phyloP scores from a whole-genome alignment of 2,797 vertebrate species.

The Gambelia wislizenii region DNA sequence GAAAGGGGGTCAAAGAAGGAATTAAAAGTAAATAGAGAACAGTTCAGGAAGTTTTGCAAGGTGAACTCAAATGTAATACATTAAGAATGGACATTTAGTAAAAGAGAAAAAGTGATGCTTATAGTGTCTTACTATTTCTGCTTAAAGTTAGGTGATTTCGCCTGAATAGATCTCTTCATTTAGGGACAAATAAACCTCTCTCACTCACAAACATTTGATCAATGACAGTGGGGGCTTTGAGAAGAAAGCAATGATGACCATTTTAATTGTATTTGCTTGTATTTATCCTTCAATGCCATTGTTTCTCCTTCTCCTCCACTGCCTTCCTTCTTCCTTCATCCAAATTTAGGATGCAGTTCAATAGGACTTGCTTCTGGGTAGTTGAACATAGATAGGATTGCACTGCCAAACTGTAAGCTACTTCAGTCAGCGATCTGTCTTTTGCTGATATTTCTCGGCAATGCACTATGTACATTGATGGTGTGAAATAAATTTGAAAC shows the following conservation, averaged over 20 bases:
- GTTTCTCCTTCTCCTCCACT: neutral
- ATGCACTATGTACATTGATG: neutral
- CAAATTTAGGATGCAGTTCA: neutral
- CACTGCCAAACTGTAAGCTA: neutral
- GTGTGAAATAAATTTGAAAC: neutral
- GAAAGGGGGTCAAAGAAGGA: neutral
- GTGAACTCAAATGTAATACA: neutral
- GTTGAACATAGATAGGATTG: neutral
- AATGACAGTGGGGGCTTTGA: neutral
- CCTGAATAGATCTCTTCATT: neutral
- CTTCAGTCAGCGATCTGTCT: neutral
- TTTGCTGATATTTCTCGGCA: neutral
- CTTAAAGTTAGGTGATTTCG: neutral
- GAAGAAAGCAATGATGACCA: neutral
- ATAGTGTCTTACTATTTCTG: rapidly evolving
- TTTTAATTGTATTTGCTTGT: neutral
- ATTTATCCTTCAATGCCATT: neutral
- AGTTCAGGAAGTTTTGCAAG: neutral
- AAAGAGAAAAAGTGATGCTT: neutral
- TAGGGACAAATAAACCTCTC: neutral
- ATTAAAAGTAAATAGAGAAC: rapidly evolving
- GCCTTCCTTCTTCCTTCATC: neutral
- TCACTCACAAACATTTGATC: neutral
- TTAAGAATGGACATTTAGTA: neutral
- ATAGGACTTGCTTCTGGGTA: neutral